Evolutionary conservation across 2,888 invertebrate genomes (phyloP), one percentile per base, ranked within the genome.

Genomic region (Chirona hameri): DNA sequence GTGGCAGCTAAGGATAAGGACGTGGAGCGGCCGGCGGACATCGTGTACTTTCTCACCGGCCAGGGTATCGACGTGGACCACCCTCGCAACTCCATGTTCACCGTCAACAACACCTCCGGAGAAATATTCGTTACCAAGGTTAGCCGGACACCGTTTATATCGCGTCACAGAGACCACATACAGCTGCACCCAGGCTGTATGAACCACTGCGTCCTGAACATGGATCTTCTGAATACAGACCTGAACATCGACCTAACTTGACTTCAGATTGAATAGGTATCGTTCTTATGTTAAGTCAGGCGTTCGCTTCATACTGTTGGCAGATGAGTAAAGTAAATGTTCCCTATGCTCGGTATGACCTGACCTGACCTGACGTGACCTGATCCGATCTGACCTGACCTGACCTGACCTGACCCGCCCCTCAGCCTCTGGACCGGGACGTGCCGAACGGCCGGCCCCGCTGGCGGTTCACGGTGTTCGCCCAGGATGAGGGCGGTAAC

Each of bases 1-100:
- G 98, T 98, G 85, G 95, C 94, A 83, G 98, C 98, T 76, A 96
- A 95, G 18, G 98, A 98, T 89, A 97, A 97, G 82, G 98, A 98
- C 89, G 95, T 95, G 88, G 97, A 97, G 88, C 92, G 98, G 85
- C 95, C 95, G 83, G 97, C 97, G 89, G 95, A 96, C 89, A 97
- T 98, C 88, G 96, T 97, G 60, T 98, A 98, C 89, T 96, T 97
- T 90, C 90, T 97, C 85, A 97, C 97, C 60, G 97, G 97, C 24
- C 97, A 97, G 88, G 97, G 97, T 84, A 96, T 97, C 86, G 97
- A 97, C 90, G 94, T 96, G 52, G 96, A 96, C 89, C 96, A 97
- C 90, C 95, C 96, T 81, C 94, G 95, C 85, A 97, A 97, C 88
- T 96, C 95, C 90, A 97, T 97, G 90, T 98, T 98, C 88, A 96